Evolutionary conservation across 2,888 invertebrate genomes (phyloP).

Genomic region (Ptilodon capucinus): DNA sequence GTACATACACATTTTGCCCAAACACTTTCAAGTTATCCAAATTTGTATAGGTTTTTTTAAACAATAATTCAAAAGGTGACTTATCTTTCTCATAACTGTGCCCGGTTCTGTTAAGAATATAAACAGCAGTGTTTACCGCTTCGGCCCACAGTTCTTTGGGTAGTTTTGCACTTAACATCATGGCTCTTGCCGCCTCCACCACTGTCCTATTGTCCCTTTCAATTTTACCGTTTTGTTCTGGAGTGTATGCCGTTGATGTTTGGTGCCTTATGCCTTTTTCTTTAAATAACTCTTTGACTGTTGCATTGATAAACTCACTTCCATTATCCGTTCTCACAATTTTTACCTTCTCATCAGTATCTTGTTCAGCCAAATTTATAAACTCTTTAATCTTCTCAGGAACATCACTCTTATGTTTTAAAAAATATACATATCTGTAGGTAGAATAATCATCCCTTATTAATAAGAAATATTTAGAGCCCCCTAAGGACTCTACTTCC

Average conservation of each 20-base stretch:
- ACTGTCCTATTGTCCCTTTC: conserved; percentile 2
- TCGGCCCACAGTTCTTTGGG: neutral
- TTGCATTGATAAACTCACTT: too few relatives aligned
- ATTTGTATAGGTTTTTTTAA: neutral
- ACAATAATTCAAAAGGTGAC: conserved; percentile 2
- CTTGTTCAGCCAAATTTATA: too few relatives aligned
- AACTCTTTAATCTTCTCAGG: too few relatives aligned
- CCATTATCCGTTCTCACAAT: too few relatives aligned
- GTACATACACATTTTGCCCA: conserved; percentile 1
- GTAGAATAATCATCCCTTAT: too few relatives aligned
- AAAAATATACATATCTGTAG: too few relatives aligned
- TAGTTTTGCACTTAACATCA: neutral
- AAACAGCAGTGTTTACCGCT: neutral
- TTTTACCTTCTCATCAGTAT: too few relatives aligned
- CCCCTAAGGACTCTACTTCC: too few relatives aligned
- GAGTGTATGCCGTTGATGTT: neutral
- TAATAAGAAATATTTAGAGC: too few relatives aligned
- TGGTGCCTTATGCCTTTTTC: conserved; percentile 1
- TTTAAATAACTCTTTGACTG: too few relatives aligned
- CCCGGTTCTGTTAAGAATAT: conserved; percentile 2
- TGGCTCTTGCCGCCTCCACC: neutral
- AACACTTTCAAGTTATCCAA: conserved; percentile 1
- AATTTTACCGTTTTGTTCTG: conserved; percentile 1
- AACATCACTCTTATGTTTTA: too few relatives aligned
- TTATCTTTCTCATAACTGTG: neutral